phyloP scores from a whole-genome alignment of 2,888 invertebrate species.

The Amorpha juglandis region DNA sequence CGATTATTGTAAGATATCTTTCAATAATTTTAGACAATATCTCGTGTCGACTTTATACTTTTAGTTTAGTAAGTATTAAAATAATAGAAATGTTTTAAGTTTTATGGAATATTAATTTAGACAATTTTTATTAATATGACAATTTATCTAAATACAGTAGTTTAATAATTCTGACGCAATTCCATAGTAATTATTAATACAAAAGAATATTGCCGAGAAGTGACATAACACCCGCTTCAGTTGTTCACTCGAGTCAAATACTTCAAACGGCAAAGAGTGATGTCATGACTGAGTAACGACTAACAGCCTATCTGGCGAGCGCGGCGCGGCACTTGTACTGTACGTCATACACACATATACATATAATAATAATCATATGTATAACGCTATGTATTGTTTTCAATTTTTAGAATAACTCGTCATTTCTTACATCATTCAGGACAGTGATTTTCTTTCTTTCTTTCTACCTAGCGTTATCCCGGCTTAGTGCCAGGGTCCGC shows the following conservation, averaged over 20 bases:
- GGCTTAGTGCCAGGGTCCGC: too few species aligned
- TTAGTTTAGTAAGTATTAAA: too few species aligned
- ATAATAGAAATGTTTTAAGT: not conserved
- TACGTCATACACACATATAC: slow-evolving; percentile 35
- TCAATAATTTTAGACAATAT: too few species aligned
- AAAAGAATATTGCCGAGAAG: not conserved
- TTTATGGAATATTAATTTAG: too few species aligned
- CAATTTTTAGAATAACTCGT: not conserved
- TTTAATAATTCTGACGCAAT: not conserved
- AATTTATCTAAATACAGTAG: not conserved
- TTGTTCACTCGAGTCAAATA: slow-evolving; percentile 27
- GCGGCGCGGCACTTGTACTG: not conserved
- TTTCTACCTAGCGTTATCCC: too few species aligned
- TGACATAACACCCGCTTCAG: not conserved
- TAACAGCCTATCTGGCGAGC: slow-evolving; percentile 29
- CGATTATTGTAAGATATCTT: not conserved
- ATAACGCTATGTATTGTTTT: not conserved
- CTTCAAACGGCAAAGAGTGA: slow-evolving; percentile 36
- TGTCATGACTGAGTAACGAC: slow-evolving; percentile 41
- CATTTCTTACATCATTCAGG: not conserved
- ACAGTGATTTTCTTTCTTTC: too few species aligned
- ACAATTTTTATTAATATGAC: too few species aligned
- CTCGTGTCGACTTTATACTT: too few species aligned
- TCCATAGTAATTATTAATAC: not conserved
- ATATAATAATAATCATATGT: not conserved